Evolutionary conservation across 2,888 invertebrate species (phyloP).

Genomic region (Tillus elongatus): DNA sequence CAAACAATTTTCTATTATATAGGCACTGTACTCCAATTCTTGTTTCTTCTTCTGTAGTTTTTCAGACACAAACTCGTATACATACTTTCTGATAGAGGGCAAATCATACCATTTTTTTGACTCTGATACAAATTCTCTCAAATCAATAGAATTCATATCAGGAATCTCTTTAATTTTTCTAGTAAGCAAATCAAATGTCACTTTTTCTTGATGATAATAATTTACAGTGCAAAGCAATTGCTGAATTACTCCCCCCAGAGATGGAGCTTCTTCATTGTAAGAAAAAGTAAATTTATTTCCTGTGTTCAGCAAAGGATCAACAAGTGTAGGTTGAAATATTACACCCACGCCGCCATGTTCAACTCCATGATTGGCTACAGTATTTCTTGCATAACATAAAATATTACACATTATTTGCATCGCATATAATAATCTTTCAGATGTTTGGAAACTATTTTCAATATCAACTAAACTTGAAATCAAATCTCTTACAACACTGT

Average conservation of each 20-base stretch:
- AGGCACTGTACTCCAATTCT: constrained; percentile 53
- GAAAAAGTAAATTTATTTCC: constrained; percentile 27
- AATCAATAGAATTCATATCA: constrained; percentile 46
- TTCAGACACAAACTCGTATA: constrained; percentile 44
- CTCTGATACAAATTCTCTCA: constrained; percentile 45
- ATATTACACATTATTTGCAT: constrained; percentile 64
- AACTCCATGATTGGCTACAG: constrained; percentile 49
- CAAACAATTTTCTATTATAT: constrained; percentile 62
- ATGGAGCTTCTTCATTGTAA: constrained; percentile 38
- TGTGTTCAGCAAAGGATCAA: constrained; percentile 33
- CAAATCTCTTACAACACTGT: constrained; percentile 36
- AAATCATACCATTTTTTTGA: constrained; percentile 30
- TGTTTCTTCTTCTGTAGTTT: constrained; percentile 49
- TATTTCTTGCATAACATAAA: constrained; percentile 60
- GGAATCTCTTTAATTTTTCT: constrained; percentile 45
- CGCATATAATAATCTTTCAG: constrained; percentile 41
- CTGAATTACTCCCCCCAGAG: constrained; percentile 47
- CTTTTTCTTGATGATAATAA: constrained; percentile 46
- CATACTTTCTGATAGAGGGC: constrained; percentile 31
- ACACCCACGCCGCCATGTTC: constrained; percentile 47
- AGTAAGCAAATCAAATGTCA: constrained; percentile 43
- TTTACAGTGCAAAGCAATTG: constrained; percentile 49
- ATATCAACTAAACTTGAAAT: constrained; percentile 22
- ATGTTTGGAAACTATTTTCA: constrained; percentile 35
- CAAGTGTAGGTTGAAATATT: constrained; percentile 46